Evolutionary conservation across 1,140 invertebrate species (phyloP).

Genomic region (silkworm (Bombyx mori)): DNA sequence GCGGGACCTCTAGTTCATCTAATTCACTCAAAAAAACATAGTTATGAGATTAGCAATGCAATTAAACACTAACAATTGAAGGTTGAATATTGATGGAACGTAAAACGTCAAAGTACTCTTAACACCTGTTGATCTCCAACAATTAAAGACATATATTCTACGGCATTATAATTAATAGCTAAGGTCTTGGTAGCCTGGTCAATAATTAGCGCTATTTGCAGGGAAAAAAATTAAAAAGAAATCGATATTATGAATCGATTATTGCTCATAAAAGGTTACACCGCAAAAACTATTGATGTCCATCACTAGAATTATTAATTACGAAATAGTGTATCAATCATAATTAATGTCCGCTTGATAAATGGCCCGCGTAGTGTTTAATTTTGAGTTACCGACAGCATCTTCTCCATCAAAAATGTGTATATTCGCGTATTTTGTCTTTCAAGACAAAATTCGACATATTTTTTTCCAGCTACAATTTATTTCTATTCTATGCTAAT

Average conservation of each 20-base stretch:
- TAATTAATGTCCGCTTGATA: slow-evolving; percentile 15
- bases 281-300: slow-evolving; percentile 9
- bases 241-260: slow-evolving; percentile 15
- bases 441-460: no score
- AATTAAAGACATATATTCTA: slow-evolving; percentile 7
- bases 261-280: slow-evolving; percentile 15
- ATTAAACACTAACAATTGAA: slow-evolving; percentile 19
- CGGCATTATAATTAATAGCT: slow-evolving; percentile 2
- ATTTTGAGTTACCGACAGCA: no score
- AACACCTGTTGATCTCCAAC: slow-evolving; percentile 14
- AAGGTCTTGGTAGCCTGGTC: slow-evolving; percentile 7
- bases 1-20: no score
- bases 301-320: slow-evolving; percentile 18
- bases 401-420: no score
- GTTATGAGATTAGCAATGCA: slow-evolving; percentile 14
- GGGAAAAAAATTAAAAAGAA: slow-evolving; percentile 13
- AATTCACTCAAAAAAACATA: slow-evolving; percentile 12
- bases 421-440: no score
- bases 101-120: slow-evolving; percentile 10
- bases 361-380: not conserved
- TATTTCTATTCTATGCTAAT: no score
- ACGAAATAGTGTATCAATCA: slow-evolving; percentile 21
- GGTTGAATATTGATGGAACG: slow-evolving; percentile 12
- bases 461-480: no score
- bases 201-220: slow-evolving; percentile 7